These are phyloP conservation scores for Brachionus rubens DNA, from an alignment of 1,140 invertebrate species.

Conservation along the genomic window DNA sequence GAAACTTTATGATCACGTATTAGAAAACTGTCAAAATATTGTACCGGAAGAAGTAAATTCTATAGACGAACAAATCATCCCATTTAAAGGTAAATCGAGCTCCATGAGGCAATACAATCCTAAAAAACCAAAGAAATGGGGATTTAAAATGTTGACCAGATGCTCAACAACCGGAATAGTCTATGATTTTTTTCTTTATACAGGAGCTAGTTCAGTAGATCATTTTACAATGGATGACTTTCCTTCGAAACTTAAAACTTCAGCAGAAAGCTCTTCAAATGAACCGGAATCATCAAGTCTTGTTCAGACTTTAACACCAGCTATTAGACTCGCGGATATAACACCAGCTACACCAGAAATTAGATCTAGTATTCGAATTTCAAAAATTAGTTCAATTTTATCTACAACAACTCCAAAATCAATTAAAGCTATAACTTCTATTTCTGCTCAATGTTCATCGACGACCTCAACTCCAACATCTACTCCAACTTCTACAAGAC, in stretches of 20 bases:
- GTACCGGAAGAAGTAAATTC: slow-evolving; percentile 54
- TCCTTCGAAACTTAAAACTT: slow-evolving; percentile 16
- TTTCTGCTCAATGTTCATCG: background rate
- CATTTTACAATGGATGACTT: slow-evolving; percentile 29
- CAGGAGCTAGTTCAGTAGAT: slow-evolving; percentile 27
- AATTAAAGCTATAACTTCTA: slow-evolving; percentile 22
- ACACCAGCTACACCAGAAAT: slow-evolving; percentile 31
- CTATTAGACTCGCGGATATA: background rate
- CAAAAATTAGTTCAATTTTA: slow-evolving; percentile 32
- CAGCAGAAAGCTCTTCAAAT: slow-evolving; percentile 15
- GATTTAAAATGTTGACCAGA: slow-evolving; percentile 57
- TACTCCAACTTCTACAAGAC: slow-evolving; percentile 17
- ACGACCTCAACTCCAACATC: background rate
- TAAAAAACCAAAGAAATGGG: slow-evolving; percentile 57
- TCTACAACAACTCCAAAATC: slow-evolving; percentile 22
- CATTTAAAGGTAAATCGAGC: slow-evolving; percentile 53
- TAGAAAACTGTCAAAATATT: slow-evolving; percentile 50
- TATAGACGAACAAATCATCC: slow-evolving; percentile 51
- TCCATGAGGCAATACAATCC: slow-evolving; percentile 56
- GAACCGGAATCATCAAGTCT: slow-evolving; percentile 14
- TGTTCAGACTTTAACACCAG: slow-evolving; percentile 15
- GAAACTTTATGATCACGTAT: slow-evolving; percentile 52
- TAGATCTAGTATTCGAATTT: slow-evolving; percentile 31
- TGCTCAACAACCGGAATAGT: slow-evolving; percentile 54
- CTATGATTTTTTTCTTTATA: slow-evolving; percentile 60